phyloP scores from a whole-genome alignment of 2,797 vertebrate species.

The Erpetoichthys calabaricus region DNA sequence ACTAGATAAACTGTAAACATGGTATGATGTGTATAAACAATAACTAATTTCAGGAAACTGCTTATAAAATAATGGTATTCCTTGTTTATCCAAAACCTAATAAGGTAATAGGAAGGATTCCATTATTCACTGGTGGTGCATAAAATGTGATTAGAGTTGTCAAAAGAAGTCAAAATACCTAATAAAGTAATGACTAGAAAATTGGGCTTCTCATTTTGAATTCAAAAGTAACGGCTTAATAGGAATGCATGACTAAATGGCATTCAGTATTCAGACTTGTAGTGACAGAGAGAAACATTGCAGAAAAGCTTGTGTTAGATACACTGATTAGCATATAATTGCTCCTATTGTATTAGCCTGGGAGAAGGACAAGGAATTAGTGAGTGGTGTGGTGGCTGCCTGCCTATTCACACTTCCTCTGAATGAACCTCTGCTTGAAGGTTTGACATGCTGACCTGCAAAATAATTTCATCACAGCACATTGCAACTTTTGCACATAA shows the following conservation, averaged over 20 bases:
- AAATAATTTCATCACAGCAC: no score
- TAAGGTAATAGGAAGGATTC: no score
- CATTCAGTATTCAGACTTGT: slow-evolving; percentile 54
- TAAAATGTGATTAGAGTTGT: neutral
- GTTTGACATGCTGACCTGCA: no score
- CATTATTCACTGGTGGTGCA: neutral
- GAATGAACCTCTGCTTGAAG: slow-evolving; percentile 18
- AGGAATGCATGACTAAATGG: slow-evolving; percentile 62
- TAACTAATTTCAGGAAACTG: no score
- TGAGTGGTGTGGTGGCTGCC: slow-evolving; percentile 56
- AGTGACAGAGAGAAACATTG: slow-evolving; percentile 41
- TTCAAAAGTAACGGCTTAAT: slow-evolving; percentile 47
- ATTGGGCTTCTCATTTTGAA: slow-evolving; percentile 1
- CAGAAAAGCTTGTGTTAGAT: slow-evolving; percentile 58
- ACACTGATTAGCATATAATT: slow-evolving; percentile 86
- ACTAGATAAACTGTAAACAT: no score
- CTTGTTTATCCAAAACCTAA: no score
- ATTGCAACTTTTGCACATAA: no score
- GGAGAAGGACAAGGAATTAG: slow-evolving; percentile 51
- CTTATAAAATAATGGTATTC: no score
- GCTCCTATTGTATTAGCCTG: slow-evolving; percentile 70
- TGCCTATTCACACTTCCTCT: slow-evolving; percentile 45
- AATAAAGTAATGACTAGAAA: neutral
- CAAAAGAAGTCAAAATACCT: neutral
- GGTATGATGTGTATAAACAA: no score